Conservation (phyloP, 2,113 vertebrate genomes). For the Platysternon megacephalum region DNA sequence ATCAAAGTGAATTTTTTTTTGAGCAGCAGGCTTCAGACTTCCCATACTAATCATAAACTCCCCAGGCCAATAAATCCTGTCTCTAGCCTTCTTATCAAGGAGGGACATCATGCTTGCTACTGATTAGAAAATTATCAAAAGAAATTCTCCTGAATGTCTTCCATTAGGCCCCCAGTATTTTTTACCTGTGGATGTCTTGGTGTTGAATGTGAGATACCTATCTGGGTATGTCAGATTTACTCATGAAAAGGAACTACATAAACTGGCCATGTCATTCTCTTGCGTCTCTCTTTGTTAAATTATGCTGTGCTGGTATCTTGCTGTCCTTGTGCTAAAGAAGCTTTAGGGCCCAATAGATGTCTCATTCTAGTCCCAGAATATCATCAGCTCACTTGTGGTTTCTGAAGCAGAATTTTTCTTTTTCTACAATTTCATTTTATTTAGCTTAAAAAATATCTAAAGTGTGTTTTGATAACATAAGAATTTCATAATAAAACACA, state of each 20-base stretch:
- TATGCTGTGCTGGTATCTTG: neutral
- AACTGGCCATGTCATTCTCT: neutral
- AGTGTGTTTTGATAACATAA: neutral
- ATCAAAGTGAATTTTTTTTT: conserved; percentile 53
- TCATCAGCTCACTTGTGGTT: neutral
- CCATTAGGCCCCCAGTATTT: neutral
- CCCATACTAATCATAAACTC: conserved; percentile 52
- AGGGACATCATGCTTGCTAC: neutral
- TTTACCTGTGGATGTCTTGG: neutral
- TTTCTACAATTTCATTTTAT: neutral
- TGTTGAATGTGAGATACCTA: neutral
- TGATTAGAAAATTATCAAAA: conserved; percentile 18
- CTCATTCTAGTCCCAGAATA: neutral
- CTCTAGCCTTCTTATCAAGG: neutral
- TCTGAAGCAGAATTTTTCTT: neutral
- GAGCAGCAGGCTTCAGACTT: conserved; percentile 52
- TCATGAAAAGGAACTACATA: neutral
- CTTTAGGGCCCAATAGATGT: neutral
- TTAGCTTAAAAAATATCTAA: neutral
- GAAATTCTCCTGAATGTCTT: neutral
- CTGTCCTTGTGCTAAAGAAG: neutral
- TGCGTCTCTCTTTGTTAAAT: neutral
- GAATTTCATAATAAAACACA: neutral
- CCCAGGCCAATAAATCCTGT: neutral
- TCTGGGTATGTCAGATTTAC: neutral